Evolutionary conservation across 2,797 vertebrate species (phyloP).

Genomic region (Phoxinus dragarum): DNA sequence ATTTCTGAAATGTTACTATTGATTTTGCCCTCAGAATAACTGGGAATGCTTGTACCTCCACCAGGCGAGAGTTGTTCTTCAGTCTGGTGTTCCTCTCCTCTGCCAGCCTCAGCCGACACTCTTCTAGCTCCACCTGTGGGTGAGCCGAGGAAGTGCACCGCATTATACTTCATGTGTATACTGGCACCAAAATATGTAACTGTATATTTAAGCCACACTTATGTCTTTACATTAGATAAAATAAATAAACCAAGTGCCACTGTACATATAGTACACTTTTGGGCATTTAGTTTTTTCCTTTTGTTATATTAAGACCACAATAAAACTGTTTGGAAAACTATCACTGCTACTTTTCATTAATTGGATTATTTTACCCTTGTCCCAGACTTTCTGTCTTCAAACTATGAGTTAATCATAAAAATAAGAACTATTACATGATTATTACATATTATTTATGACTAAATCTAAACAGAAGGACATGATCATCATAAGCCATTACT

Average conservation of each 20-base stretch:
- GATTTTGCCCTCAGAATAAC: neutral
- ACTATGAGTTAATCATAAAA: neutral
- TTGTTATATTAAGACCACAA: neutral
- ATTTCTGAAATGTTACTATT: neutral
- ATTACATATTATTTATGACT: neutral
- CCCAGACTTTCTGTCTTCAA: neutral
- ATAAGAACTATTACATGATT: neutral
- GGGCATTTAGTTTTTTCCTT: neutral
- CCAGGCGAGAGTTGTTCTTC: slow-evolving; percentile 83
- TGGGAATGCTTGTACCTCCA: slow-evolving; percentile 79
- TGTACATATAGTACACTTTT: neutral
- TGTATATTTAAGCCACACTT: neutral
- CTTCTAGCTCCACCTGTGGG: slow-evolving; percentile 86
- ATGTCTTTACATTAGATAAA: neutral
- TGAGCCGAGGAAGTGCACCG: neutral
- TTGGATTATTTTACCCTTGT: neutral
- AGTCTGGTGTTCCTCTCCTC: slow-evolving; percentile 87
- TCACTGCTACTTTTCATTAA: neutral
- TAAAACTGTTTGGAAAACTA: neutral
- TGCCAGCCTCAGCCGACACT: slow-evolving; percentile 83
- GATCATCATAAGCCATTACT: neutral
- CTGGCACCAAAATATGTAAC: neutral
- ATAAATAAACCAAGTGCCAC: neutral
- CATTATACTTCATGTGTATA: neutral
- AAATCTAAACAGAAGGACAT: neutral